phyloP scores from a whole-genome alignment of 30 jellyfish, hydroid and myxozoan genomes.

The Chrysaora quinquecirrha region DNA sequence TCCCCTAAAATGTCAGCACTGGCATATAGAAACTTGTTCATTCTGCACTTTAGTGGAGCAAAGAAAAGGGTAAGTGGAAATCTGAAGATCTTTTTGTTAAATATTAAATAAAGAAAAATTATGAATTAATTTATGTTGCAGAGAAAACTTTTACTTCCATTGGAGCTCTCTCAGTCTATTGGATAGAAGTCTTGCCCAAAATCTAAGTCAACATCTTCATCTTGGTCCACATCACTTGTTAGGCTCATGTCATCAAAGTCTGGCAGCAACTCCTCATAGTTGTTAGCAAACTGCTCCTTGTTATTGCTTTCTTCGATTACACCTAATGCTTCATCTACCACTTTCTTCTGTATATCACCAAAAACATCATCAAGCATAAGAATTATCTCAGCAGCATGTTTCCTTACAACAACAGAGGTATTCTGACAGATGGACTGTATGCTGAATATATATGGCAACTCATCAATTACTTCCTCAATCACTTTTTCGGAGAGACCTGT shows the following conservation, averaged over 20 bases:
- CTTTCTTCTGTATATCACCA: not conserved
- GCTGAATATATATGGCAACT: not conserved
- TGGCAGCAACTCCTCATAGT: not conserved
- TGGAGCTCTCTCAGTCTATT: not conserved
- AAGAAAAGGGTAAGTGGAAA: not conserved
- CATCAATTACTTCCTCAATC: not conserved
- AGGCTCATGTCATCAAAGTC: not conserved
- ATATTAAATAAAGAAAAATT: too few species aligned
- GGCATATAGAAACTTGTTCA: slow-evolving; percentile 23
- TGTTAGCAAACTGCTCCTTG: too few species aligned
- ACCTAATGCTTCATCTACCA: not conserved
- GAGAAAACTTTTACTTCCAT: not conserved
- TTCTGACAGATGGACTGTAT: not conserved
- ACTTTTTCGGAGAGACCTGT: not conserved
- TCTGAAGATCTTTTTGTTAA: not conserved
- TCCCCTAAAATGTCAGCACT: slow-evolving; percentile 16
- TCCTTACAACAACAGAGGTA: not conserved
- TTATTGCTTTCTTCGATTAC: too few species aligned
- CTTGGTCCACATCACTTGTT: not conserved
- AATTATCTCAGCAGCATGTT: not conserved
- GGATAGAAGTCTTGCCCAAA: not conserved
- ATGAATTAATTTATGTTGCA: not conserved
- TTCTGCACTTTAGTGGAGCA: slow-evolving; percentile 32
- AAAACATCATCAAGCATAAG: not conserved
- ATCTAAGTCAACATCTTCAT: not conserved